phyloP scores from a whole-genome alignment of 2,888 invertebrate species.

The Cacoxenus indagator region DNA sequence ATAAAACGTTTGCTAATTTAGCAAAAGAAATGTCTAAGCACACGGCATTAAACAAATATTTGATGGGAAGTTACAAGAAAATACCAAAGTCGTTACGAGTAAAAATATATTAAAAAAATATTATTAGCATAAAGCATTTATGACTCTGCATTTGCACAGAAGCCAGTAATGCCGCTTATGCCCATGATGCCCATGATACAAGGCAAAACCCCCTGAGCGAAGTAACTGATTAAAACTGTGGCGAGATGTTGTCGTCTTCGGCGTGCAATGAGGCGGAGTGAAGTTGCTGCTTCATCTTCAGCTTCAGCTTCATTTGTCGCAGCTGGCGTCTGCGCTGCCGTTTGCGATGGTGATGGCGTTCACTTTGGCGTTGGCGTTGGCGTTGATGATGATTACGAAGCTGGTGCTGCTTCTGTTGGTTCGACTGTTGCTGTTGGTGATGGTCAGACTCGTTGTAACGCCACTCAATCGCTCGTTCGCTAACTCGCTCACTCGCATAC shows the following conservation, averaged over 20 bases:
- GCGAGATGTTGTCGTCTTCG: not conserved
- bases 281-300: not conserved
- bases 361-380: not conserved
- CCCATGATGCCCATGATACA: not conserved
- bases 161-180: too few species aligned
- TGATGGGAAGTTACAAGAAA: too few species aligned
- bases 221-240: constrained; percentile 27
- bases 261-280: not conserved
- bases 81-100: too few species aligned
- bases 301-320: not conserved
- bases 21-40: too few species aligned
- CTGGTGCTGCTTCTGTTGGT: not conserved
- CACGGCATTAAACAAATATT: too few species aligned
- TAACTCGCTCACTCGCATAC: not conserved
- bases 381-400: not conserved
- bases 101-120: too few species aligned
- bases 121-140: too few species aligned
- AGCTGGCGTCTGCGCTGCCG: not conserved
- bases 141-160: not conserved
- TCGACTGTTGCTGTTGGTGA: not conserved
- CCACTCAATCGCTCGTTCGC: not conserved
- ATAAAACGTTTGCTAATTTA: too few species aligned
- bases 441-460: constrained; percentile 3
- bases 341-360: not conserved
- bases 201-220: constrained; percentile 25